Conservation (phyloP, 2,797 vertebrate species). For the Malurus leucopterus region DNA sequence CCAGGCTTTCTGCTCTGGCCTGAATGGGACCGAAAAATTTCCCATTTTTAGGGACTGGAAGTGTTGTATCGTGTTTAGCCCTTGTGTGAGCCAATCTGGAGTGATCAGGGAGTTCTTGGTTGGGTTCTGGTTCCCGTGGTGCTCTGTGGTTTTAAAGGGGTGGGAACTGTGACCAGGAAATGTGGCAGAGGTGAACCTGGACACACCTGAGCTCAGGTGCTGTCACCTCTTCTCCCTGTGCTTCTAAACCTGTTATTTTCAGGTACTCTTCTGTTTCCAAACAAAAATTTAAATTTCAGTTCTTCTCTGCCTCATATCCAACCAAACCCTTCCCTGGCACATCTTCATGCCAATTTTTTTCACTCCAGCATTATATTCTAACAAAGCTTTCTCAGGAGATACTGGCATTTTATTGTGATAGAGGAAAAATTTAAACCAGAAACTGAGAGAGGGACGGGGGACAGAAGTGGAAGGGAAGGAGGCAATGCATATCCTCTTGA, state of each 20-base stretch:
- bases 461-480: neutral
- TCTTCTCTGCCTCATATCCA: neutral
- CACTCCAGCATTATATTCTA: neutral
- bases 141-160: neutral
- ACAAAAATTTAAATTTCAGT: neutral
- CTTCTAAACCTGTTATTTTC: neutral
- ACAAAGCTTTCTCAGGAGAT: neutral
- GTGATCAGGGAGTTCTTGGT: accelerated
- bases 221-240: neutral
- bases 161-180: neutral
- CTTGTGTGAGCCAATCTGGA: neutral
- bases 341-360: neutral
- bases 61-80: neutral
- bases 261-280: neutral
- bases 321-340: neutral
- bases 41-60: neutral
- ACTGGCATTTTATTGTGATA: neutral
- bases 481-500: neutral
- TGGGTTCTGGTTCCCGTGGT: neutral
- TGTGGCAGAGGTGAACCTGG: neutral
- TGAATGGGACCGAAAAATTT: neutral
- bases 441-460: neutral
- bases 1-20: neutral
- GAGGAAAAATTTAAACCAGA: neutral
- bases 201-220: neutral